A percentile compares a stretch with the other conserved stretches of the same genome.
These are phyloP conservation scores for Psix sp. DNA, from an alignment of 1,140 invertebrate genomes.

Conservation along the genomic window DNA sequence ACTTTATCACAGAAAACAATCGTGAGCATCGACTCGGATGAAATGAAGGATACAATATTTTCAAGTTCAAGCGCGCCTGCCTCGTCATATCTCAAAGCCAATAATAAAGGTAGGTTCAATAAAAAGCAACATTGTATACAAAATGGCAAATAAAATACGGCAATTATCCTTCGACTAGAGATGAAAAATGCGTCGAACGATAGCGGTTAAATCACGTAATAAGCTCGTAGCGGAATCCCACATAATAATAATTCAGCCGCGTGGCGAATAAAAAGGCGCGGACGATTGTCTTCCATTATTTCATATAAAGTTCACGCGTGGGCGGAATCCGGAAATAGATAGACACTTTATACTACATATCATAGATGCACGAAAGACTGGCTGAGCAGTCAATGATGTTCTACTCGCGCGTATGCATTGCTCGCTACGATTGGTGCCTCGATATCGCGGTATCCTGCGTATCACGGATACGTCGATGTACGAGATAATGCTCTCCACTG, in stretches of 20 bases:
- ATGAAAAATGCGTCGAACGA: conserved; percentile 34
- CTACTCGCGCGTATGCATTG: conserved; percentile 35
- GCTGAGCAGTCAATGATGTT: conserved; percentile 39
- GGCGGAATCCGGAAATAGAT: conserved; percentile 53
- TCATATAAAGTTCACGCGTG: conserved; percentile 54
- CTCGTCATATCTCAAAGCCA: too few relatives aligned
- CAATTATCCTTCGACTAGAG: conserved; percentile 35
- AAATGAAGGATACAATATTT: too few relatives aligned
- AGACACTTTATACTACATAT: conserved; percentile 46
- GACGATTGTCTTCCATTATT: conserved; percentile 43
- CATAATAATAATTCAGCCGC: conserved; percentile 50
- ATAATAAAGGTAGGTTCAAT: too few relatives aligned
- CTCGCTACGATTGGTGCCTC: conserved; percentile 40
- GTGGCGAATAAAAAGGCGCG: conserved; percentile 31
- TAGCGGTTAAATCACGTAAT: conserved; percentile 45
- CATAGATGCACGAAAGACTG: conserved; percentile 42
- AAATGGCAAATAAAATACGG: conserved; percentile 34
- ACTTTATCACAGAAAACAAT: too few relatives aligned
- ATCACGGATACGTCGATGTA: conserved; percentile 51
- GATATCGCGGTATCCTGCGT: conserved; percentile 44
- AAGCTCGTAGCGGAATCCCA: conserved; percentile 48
- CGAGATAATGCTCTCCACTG: conserved; percentile 41
- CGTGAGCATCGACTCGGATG: too few relatives aligned
- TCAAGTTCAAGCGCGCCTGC: too few relatives aligned
- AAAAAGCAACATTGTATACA: conserved; percentile 16